These are phyloP conservation scores for Mallotus villosus DNA, from an alignment of 2,797 vertebrate genomes.

Conservation along the genomic window DNA sequence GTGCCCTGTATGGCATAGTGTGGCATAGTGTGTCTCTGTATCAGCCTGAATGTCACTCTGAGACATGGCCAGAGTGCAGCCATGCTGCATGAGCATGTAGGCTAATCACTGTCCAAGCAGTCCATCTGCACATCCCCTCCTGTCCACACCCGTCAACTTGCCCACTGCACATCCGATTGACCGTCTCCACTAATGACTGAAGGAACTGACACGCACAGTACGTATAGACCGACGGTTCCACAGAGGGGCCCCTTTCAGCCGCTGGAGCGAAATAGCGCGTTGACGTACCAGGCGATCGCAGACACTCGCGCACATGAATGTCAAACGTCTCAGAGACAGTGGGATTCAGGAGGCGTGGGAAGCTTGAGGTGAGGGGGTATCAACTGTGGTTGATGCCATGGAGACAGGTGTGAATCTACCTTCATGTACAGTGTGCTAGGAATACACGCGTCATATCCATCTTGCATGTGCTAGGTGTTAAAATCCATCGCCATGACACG, in stretches of 20 bases:
- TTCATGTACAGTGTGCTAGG: conserved; percentile 12
- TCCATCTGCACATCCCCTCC: conserved; percentile 1
- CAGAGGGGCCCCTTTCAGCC: conserved; percentile 53
- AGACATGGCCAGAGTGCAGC: too few relatives aligned
- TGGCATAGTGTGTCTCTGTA: too few relatives aligned
- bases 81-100: neutral
- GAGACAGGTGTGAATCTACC: too few relatives aligned
- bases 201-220: conserved; percentile 58
- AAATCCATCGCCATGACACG: too few relatives aligned
- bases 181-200: conserved; percentile 38
- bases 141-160: conserved; percentile 33
- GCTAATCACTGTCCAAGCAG: neutral
- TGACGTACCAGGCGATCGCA: conserved; percentile 26
- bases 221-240: conserved; percentile 58
- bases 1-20: too few relatives aligned
- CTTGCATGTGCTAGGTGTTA: too few relatives aligned
- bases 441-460: conserved; percentile 14
- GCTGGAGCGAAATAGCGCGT: conserved; percentile 51
- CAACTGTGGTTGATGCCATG: conserved; percentile 5
- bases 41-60: too few relatives aligned
- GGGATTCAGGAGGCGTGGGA: too few relatives aligned
- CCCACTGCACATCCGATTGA: neutral
- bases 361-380: too few relatives aligned
- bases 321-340: too few relatives aligned
- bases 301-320: neutral